Evolutionary conservation across 2,113 vertebrate species (phyloP).

Genomic region (Loxodonta africana): DNA sequence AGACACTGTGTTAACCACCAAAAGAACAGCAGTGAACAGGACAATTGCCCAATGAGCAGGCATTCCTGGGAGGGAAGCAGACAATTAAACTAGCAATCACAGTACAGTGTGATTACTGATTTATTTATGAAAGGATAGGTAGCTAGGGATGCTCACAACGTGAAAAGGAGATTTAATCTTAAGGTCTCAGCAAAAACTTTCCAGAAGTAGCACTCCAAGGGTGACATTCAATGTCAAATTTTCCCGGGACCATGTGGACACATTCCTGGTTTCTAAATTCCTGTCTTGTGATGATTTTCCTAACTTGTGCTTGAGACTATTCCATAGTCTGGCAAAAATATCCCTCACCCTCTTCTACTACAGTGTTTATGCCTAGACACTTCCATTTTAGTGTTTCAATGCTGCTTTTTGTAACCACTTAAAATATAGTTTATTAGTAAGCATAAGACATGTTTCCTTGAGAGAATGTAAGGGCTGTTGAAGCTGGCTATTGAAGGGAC

Average conservation of each 20-base stretch:
- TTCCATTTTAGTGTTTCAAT: neutral
- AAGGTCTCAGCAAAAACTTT: neutral
- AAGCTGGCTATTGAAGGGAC: neutral
- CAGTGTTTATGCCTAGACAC: neutral
- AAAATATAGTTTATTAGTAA: constrained; percentile 48
- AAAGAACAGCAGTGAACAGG: neutral
- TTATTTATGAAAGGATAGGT: neutral
- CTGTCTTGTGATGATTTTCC: neutral
- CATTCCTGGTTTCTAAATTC: neutral
- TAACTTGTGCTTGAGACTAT: neutral
- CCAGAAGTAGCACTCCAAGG: neutral
- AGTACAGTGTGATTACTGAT: neutral
- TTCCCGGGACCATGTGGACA: neutral
- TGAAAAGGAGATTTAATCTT: neutral
- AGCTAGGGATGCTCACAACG: neutral
- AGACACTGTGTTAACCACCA: neutral
- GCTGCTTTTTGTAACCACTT: constrained; percentile 7
- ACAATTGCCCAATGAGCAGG: neutral
- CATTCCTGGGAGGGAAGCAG: neutral
- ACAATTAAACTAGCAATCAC: neutral
- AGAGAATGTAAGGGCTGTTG: neutral
- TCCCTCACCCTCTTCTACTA: neutral
- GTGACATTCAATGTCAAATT: neutral
- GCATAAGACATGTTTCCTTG: neutral
- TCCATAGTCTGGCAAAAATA: neutral